Conservation (phyloP, 2,113 vertebrate species). For the Chinchilla lanigera region DNA sequence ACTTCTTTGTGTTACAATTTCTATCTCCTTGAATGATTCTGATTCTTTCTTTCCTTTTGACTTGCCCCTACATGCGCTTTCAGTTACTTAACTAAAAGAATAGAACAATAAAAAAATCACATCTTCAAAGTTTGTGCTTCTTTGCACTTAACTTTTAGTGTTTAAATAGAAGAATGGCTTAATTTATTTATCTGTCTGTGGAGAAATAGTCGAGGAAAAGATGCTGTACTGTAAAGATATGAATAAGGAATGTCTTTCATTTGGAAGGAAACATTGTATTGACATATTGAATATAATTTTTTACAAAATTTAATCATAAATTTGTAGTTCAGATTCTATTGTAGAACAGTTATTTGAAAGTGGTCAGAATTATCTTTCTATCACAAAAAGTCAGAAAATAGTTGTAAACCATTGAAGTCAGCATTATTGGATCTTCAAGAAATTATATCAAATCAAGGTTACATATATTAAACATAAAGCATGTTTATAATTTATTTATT, state of each 20-base stretch:
- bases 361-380: conserved; percentile 74
- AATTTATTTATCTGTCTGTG: not conserved
- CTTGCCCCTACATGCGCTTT: not conserved
- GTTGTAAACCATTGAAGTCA: conserved; percentile 75
- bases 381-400: conserved; percentile 61
- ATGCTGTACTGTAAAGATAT: not conserved
- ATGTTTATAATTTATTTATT: conserved; percentile 68
- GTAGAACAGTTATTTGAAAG: not conserved
- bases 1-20: not conserved
- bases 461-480: conserved; percentile 79
- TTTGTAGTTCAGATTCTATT: not conserved
- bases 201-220: not conserved
- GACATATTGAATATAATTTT: not conserved
- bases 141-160: not conserved
- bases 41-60: not conserved
- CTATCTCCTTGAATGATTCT: not conserved
- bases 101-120: not conserved
- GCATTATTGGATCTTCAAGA: conserved; percentile 74
- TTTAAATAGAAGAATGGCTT: not conserved
- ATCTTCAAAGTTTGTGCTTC: not conserved
- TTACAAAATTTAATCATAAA: conserved; percentile 8
- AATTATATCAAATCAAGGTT: conserved; percentile 77
- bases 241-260: not conserved
- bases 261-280: not conserved
- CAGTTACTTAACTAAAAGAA: not conserved